Base-by-base conservation (phyloP, 2,797 vertebrate genomes). In the Rhinella marina region DNA sequence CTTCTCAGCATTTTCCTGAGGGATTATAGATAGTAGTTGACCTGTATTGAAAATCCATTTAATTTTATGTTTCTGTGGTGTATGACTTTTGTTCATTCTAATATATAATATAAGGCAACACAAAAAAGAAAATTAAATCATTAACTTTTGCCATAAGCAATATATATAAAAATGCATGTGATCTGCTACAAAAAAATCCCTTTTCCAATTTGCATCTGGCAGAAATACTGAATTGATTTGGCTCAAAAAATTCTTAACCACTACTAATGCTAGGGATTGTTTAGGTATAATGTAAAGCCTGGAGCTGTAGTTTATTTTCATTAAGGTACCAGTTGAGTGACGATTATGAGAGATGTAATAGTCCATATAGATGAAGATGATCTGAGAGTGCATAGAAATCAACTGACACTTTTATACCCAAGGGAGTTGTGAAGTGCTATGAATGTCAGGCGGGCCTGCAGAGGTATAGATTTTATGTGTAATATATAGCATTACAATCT, bases 391-490 rank as follows among this genome's bases (percentile, higher is more conserved):
- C 13, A 50, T 50, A 25, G 41, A 62, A 64, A 81, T 81, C 16
- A 62, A 41, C 21, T 25, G 32, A 64, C 32, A 23, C 8, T 41
- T 48, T 62, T 62, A 48, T n/a, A 25, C 80, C 12, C 21, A 23
- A 64, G 32, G 59, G 32, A 25, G 7, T 32, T 25, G 57, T 64
- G 61, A 41, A 62, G 79, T 62, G 27, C 16, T 50, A 29, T 81
- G 10, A 66, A 81, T 81, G 80, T 50, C 32, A 25, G 88, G 9
- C 27, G 52, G 83, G 54, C 83, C 90, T 83, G 52, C 25, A 10
- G 25, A 16, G n/a, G 11, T 72, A 57, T 29, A 23, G 52, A 83
- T 72, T 72, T n/a, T 84, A 1, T 25, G 21, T 83, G 17, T 72
- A 56, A 73, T 84, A 23, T 73, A 72, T 54, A 52, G 62, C 48